Base-by-base conservation (phyloP, 2,797 vertebrate genomes). In the Enteromius treurensis region DNA sequence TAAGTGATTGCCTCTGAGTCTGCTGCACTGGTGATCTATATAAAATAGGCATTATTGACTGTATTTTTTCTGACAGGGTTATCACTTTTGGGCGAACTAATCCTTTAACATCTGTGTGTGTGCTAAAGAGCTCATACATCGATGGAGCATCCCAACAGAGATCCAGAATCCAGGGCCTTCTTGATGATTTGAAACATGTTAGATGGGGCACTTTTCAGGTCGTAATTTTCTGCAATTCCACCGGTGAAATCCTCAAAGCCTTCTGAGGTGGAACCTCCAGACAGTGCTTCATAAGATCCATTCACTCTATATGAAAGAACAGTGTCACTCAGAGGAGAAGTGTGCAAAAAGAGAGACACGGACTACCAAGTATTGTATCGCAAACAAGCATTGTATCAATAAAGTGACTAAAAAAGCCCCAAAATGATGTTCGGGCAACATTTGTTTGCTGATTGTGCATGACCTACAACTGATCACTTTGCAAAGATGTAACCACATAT, bases 191-290 rank as follows among this genome's bases (percentile, higher is more conserved):
- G 89, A 80, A 95, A 98, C 40, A 99, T 91, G 4, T 94, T 89
- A 0, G 91, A 51, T 0, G 95, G 96, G 21, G 96, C 93, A 10
- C 90, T 93, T 74, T 74, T 81, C 74, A 98, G 88, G 26, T 92
- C 86, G 15, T 95, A 98, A 1, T 86, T 93, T 90, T 99, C 98
- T 0, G 95, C 93, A 34, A 98, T 97, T 40, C 97, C 97, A 5
- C 97, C 97, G 0, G 96, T 98, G 90, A 98, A 98, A 88, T 98
- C 96, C 88, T 97, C 96, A 91, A 98, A 97, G 2, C 95, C 97
- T 81, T 97, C 97, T 1, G 95, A 90, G 0, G 95, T 95, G 86
- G 93, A 95, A 9, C 97, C 96, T 53, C 96, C 97, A 5, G 93
- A 64, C 3, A 98, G 93, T 79, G 96, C 94, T 90, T 98, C 97